These are phyloP conservation scores for Emmelina monodactyla DNA, from an alignment of 2,888 invertebrate genomes.

Conservation along the genomic window DNA sequence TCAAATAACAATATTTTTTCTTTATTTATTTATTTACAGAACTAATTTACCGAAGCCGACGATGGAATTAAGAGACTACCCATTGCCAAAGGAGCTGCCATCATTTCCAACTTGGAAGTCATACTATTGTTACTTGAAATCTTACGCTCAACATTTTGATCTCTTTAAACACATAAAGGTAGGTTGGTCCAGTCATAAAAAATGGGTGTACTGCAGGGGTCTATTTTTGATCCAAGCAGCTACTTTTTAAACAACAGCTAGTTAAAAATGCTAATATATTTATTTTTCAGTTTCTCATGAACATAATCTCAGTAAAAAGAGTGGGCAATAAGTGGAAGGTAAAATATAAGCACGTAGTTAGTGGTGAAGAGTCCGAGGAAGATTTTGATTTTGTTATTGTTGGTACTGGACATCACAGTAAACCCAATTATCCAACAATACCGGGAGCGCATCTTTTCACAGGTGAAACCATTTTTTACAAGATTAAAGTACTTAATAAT, in stretches of 20 bases:
- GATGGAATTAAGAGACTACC: conserved; percentile 46
- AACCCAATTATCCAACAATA: conserved; percentile 37
- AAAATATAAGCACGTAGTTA: conserved; percentile 31
- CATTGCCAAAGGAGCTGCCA: conserved; percentile 34
- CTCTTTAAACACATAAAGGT: conserved; percentile 43
- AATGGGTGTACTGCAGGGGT: neutral
- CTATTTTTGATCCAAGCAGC: neutral
- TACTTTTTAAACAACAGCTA: neutral
- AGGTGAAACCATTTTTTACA: conserved; percentile 39
- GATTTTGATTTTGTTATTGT: conserved; percentile 72
- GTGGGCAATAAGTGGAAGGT: conserved; percentile 36
- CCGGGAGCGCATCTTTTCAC: conserved; percentile 38
- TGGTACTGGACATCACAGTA: conserved; percentile 70
- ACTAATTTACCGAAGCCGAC: conserved; percentile 55
- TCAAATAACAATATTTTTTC: too few relatives aligned
- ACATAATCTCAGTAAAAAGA: conserved; percentile 34
- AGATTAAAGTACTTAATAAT: too few relatives aligned
- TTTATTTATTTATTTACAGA: too few relatives aligned
- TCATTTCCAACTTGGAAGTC: conserved; percentile 38
- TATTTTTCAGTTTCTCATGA: conserved; percentile 37
- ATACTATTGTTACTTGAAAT: conserved; percentile 39
- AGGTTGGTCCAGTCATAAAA: neutral
- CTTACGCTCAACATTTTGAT: conserved; percentile 38
- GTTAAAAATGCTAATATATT: too few relatives aligned
- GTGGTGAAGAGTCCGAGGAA: conserved; percentile 35